Percentiles rank a stretch among this genome's conserved stretches.
These are phyloP conservation scores for Euclidia mi DNA, from an alignment of 2,888 invertebrate genomes.

Conservation along the genomic window DNA sequence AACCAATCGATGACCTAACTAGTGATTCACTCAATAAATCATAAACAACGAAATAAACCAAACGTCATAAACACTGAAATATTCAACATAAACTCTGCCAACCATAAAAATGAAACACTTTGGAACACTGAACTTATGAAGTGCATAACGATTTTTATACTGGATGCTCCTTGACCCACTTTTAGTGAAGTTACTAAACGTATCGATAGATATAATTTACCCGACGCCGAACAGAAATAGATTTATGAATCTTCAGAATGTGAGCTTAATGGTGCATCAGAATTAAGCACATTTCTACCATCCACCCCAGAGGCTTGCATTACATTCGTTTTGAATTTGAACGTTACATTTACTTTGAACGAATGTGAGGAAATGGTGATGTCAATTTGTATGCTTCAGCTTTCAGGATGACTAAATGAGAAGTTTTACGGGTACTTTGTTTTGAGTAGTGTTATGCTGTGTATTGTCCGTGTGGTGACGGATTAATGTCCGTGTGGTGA, in stretches of 20 bases:
- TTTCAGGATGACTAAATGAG: neutral
- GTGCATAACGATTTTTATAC: constrained; percentile 8
- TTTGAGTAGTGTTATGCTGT: too few relatives aligned
- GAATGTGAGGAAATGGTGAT: neutral
- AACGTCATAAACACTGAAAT: neutral
- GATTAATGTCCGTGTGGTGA: too few relatives aligned
- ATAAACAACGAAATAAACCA: too few relatives aligned
- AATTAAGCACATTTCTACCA: constrained; percentile 14
- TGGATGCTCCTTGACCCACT: constrained; percentile 27
- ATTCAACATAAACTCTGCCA: neutral
- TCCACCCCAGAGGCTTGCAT: neutral
- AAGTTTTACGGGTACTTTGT: neutral
- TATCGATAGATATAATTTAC: constrained; percentile 20
- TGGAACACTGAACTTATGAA: constrained; percentile 5
- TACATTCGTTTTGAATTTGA: constrained; percentile 1
- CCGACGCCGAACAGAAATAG: constrained; percentile 8
- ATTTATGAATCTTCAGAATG: constrained; percentile 21
- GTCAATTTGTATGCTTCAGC: neutral
- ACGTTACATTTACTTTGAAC: neutral
- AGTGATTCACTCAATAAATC: too few relatives aligned
- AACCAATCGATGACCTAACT: too few relatives aligned
- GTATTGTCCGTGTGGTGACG: too few relatives aligned
- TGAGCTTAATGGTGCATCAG: constrained; percentile 30
- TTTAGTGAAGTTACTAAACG: constrained; percentile 18
- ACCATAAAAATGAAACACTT: constrained; percentile 5